These are phyloP conservation scores for Alethe diademata DNA, from an alignment of 2,113 vertebrate species.

Conservation along the genomic window DNA sequence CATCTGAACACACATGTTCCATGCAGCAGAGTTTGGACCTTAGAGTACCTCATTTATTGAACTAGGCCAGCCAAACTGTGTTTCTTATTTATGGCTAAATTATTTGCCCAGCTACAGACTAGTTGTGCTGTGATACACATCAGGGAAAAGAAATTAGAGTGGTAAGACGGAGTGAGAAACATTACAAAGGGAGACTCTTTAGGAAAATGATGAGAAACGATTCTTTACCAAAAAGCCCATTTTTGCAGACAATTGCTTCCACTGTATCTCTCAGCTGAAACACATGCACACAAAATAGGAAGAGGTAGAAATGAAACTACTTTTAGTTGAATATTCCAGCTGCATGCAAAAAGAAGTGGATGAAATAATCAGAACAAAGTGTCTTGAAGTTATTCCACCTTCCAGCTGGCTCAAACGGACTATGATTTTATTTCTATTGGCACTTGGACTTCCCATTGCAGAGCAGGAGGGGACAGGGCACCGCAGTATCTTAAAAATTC, in stretches of 20 bases:
- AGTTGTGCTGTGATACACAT: no score
- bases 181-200: neutral
- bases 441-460: neutral
- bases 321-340: neutral
- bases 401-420: neutral
- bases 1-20: neutral
- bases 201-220: neutral
- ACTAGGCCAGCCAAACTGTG: no score
- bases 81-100: no score
- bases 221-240: neutral
- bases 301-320: neutral
- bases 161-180: neutral
- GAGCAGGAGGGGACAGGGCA: neutral
- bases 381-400: neutral
- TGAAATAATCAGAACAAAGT: neutral
- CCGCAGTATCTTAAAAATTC: neutral
- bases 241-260: neutral
- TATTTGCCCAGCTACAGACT: no score
- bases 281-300: neutral
- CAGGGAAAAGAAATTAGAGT: neutral
- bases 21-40: fast-evolving
- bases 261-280: neutral
- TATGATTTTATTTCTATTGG: neutral
- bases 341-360: neutral
- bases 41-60: neutral